Conservation (phyloP, 2,888 invertebrate genomes). For the Luffia ferchaultella region DNA sequence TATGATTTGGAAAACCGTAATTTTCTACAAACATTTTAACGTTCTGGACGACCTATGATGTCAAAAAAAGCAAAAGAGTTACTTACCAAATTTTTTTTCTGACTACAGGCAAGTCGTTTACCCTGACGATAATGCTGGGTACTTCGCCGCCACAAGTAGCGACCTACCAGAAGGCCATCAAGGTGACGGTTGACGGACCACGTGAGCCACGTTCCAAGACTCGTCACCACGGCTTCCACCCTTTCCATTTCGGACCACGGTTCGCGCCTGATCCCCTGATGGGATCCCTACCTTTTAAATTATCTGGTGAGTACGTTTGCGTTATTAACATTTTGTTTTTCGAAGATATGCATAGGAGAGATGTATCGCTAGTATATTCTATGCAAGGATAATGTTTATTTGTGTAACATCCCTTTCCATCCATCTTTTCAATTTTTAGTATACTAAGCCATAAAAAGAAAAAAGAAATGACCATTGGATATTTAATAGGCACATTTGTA, state of each 20-base stretch:
- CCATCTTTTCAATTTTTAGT: neutral
- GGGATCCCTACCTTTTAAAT: constrained; percentile 82
- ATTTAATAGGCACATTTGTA: too few relatives aligned
- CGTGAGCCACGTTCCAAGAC: constrained; percentile 96
- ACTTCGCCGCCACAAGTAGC: constrained; percentile 95
- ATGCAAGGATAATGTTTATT: too few relatives aligned
- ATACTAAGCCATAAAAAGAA: too few relatives aligned
- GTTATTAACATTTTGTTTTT: neutral
- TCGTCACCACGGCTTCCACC: constrained; percentile 87
- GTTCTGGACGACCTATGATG: too few relatives aligned
- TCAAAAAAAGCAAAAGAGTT: too few relatives aligned
- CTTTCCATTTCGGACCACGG: constrained; percentile 87
- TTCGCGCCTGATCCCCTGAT: constrained; percentile 84
- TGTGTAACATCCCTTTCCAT: neutral
- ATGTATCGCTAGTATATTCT: too few relatives aligned
- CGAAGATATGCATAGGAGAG: too few relatives aligned
- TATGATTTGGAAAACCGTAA: too few relatives aligned
- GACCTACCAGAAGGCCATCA: constrained; percentile 97
- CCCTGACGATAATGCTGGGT: constrained; percentile 93
- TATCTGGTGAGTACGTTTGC: constrained; percentile 78
- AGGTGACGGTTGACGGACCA: constrained; percentile 99
- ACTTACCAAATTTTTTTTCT: too few relatives aligned
- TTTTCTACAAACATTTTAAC: too few relatives aligned
- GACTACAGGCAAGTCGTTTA: constrained; percentile 99
- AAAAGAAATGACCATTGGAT: too few relatives aligned